A percentile compares a stretch with the other conserved stretches of the same genome.
phyloP scores from a whole-genome alignment of 2,888 invertebrate genomes.

The Aporophyla nigra region DNA sequence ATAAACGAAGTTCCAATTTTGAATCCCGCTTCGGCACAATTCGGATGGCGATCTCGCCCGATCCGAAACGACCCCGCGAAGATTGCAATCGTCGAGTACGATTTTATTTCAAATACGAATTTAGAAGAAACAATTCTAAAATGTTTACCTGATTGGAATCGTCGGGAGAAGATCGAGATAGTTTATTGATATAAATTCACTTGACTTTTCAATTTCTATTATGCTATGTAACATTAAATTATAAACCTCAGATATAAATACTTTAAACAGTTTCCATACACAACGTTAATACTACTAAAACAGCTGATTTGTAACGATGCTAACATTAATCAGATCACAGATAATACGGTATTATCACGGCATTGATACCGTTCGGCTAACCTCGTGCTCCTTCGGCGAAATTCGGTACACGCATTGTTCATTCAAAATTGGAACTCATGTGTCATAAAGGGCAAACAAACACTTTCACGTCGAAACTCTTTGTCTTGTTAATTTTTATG shows the following conservation, averaged over 20 bases:
- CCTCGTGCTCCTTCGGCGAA: conserved; percentile 54
- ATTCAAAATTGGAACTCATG: conserved; percentile 73
- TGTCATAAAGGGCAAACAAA: conserved; percentile 52
- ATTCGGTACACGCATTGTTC: conserved; percentile 57
- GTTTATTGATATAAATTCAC: conserved; percentile 51
- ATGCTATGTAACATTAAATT: background rate
- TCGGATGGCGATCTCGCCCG: conserved; percentile 73
- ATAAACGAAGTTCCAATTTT: conserved; percentile 80
- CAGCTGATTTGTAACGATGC: conserved; percentile 34
- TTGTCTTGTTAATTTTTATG: conserved; percentile 21
- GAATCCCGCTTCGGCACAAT: conserved; percentile 73
- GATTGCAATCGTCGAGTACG: conserved; percentile 70
- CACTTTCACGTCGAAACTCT: conserved; percentile 53
- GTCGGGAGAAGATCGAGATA: conserved; percentile 38
- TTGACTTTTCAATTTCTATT: conserved; percentile 25
- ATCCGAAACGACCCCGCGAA: conserved; percentile 72
- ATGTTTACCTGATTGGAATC: conserved; percentile 68
- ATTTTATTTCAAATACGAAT: conserved; percentile 71
- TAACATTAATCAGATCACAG: conserved; percentile 59
- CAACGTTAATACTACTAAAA: conserved; percentile 26
- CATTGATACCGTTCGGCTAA: conserved; percentile 53
- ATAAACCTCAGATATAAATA: background rate
- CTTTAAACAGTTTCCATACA: background rate
- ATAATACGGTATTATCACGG: conserved; percentile 56
- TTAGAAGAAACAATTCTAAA: conserved; percentile 66